Conservation (phyloP, 2,888 invertebrate species). For the Axea sp. region DNA sequence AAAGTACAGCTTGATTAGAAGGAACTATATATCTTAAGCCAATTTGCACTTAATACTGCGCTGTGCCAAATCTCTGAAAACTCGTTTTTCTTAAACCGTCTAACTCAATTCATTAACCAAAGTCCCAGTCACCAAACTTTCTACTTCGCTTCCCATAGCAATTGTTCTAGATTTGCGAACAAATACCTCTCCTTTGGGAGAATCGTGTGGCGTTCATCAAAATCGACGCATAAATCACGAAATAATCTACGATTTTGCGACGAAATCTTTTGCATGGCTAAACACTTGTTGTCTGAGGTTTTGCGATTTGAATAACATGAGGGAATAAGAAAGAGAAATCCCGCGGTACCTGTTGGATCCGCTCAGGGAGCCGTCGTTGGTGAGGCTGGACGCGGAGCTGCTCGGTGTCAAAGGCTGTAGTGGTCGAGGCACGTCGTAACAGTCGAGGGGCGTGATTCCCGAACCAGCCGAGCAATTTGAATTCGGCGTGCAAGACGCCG, state of each 20-base stretch:
- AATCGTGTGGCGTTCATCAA: conserved; percentile 2
- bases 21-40: no score
- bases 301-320: conserved; percentile 22
- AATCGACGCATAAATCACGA: conserved; percentile 7
- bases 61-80: no score
- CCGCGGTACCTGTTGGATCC: conserved; percentile 80
- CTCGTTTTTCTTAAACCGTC: no score
- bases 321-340: neutral
- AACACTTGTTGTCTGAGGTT: conserved; percentile 7
- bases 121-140: no score
- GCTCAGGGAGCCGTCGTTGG: conserved; percentile 82
- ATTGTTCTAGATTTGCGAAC: no score
- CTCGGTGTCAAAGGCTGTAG: conserved; percentile 84
- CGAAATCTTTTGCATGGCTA: conserved; percentile 15
- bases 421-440: conserved; percentile 85
- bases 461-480: conserved; percentile 74
- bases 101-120: no score
- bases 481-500: conserved; percentile 76
- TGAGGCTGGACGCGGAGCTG: conserved; percentile 84
- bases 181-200: no score
- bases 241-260: conserved; percentile 6
- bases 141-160: no score
- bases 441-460: conserved; percentile 79
- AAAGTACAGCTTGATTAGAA: no score
- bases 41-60: no score